Conservation (phyloP, 2,888 invertebrate species). For the Trachelus troglodyta region DNA sequence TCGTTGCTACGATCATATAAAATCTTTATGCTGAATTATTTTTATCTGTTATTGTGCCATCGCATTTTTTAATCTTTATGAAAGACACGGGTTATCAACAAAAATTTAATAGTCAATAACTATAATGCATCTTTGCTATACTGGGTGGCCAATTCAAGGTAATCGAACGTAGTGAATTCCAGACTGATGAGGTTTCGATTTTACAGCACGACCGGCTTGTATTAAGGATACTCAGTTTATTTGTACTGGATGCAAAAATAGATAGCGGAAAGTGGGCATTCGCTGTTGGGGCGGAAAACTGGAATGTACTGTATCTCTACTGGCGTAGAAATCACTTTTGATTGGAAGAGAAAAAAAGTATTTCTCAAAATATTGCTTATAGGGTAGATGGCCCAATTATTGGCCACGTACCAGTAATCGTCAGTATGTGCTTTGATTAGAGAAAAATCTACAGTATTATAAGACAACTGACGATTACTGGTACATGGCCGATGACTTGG, state of each 20-base stretch:
- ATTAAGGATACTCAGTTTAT: slow-evolving; percentile 12
- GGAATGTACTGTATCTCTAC: not conserved
- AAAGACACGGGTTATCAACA: too few species aligned
- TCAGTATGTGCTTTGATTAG: too few species aligned
- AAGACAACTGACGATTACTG: too few species aligned
- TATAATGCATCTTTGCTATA: not conserved
- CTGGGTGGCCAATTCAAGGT: not conserved
- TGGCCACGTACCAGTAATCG: too few species aligned
- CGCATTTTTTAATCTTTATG: too few species aligned
- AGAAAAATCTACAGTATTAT: too few species aligned
- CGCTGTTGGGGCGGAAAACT: not conserved
- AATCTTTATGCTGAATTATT: not conserved
- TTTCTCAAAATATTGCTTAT: not conserved
- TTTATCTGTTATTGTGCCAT: too few species aligned
- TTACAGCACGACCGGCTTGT: slow-evolving; percentile 6
- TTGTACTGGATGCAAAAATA: slow-evolving; percentile 14
- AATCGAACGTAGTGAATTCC: not conserved
- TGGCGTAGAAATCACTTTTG: not conserved
- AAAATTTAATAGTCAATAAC: not conserved
- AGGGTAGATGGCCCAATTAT: too few species aligned
- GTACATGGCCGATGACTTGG: too few species aligned
- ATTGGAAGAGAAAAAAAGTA: not conserved
- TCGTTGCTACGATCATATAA: not conserved
- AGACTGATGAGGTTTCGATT: slow-evolving; percentile 7
- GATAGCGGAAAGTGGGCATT: slow-evolving; percentile 1